Conservation (phyloP, 2,797 vertebrate species). For the Sternarchorhynchus goeldii region DNA sequence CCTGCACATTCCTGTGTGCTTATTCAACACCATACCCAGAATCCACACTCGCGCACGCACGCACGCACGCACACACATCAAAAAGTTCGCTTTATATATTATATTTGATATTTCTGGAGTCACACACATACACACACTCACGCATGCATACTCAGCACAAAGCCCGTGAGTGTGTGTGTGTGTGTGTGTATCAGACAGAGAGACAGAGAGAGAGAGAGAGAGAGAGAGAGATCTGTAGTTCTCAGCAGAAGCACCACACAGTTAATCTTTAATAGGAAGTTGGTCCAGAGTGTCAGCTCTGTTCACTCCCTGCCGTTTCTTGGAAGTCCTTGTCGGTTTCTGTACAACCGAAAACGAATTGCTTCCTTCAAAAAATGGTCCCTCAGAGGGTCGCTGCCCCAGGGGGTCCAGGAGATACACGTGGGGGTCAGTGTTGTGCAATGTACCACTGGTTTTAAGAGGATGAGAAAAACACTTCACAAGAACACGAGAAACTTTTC, state of each 20-base stretch:
- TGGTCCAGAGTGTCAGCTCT: constrained; percentile 1
- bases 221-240: not conserved
- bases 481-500: too few relatives aligned
- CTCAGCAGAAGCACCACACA: not conserved
- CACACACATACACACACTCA: too few relatives aligned
- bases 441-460: too few relatives aligned
- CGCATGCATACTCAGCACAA: too few relatives aligned
- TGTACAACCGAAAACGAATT: constrained; percentile 38
- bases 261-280: constrained; percentile 53
- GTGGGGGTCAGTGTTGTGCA: too few relatives aligned
- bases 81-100: too few relatives aligned
- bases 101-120: too few relatives aligned
- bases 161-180: too few relatives aligned
- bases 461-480: too few relatives aligned
- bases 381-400: not conserved
- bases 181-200: too few relatives aligned
- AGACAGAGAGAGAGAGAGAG: too few relatives aligned
- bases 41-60: not conserved
- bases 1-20: constrained; percentile 24
- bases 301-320: constrained; percentile 50
- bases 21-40: constrained; percentile 3
- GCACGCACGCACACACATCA: not conserved
- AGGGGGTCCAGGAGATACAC: not conserved
- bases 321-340: constrained; percentile 44
- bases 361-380: constrained; percentile 49